Base-by-base conservation (phyloP, 2,888 invertebrate genomes). In the Merodon equestris region DNA sequence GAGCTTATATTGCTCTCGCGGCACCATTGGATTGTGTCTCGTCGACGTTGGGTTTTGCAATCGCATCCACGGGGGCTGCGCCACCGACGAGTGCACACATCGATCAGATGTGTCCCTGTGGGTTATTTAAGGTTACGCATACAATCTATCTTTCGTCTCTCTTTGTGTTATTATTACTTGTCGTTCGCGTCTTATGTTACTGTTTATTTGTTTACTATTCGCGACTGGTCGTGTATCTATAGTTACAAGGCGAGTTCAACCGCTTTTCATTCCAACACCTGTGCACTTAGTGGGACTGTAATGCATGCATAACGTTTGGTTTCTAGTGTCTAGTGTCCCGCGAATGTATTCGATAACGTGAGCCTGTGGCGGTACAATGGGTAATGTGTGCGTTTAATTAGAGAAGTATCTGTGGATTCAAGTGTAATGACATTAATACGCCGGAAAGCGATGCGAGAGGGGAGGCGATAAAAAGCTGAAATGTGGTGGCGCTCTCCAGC, bases 381-480 rank as follows among this genome's bases (percentile, higher is more conserved):
- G 56, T 71, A 72, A 66, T 60, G 50, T 51, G 19, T 61, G 50
- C 57, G 57, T 58, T 58, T 72, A 61, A 48, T 50, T 72, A 48
- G 53, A 75, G 64, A 54, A 72, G 57, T 63, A 75, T 47, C 10
- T 72, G 57, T 61, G 67, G 72, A 58, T 70, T 51, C 64, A 72
- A 68, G 73, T 77, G 66, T 72, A 61, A 72, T 72, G 72, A 72
- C 72, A 63, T 73, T 67, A 50, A 67, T 53, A 67, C 56, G 57
- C 61, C 63, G 34, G 51, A 48, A 51, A 63, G 10, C n/a, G 40
- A 40, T 3, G 34, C 51, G 67, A 42, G 60, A 58, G 40, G 40
- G 63, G 61, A 38, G 42, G 44, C 47, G 72, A 67, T 63, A 72
- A 57, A 53, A 53, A 53, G 18, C 2, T 7, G 3, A 40, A 10